Percentiles rank a stretch among this genome's conserved stretches.
Conservation (phyloP, 2,888 invertebrate species). For the Cheilosia variabilis region DNA sequence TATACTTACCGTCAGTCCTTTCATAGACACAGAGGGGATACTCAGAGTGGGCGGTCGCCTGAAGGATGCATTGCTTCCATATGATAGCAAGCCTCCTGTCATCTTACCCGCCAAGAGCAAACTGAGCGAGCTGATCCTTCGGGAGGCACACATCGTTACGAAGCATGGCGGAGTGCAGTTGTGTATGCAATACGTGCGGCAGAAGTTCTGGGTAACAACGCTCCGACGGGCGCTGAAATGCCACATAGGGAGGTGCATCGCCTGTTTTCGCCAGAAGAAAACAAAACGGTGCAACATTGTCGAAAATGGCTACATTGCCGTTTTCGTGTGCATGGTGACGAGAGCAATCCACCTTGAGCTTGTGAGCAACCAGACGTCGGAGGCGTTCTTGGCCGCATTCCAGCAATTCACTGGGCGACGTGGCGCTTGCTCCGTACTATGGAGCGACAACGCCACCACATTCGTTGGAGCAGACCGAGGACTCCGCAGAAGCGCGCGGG, state of each 20-base stretch:
- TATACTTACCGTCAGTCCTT: constrained; percentile 8
- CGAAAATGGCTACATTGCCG: constrained; percentile 27
- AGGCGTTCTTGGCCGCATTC: not conserved
- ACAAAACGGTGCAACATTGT: not conserved
- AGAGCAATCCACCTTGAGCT: not conserved
- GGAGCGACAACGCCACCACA: too few relatives aligned
- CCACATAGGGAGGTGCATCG: constrained; percentile 1
- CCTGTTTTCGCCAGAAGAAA: constrained; percentile 4
- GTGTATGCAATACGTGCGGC: not conserved
- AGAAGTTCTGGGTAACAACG: not conserved
- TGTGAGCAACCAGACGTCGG: not conserved
- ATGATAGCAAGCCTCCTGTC: constrained; percentile 15
- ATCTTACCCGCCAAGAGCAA: not conserved
- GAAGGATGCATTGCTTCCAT: constrained; percentile 11
- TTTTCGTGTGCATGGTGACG: constrained; percentile 25
- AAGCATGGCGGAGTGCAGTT: constrained; percentile 5
- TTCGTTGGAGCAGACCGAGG: too few relatives aligned
- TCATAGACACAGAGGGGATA: constrained; percentile 7
- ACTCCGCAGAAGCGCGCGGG: too few relatives aligned
- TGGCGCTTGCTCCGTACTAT: too few relatives aligned
- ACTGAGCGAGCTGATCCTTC: not conserved
- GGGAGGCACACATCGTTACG: not conserved
- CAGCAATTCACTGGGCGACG: not conserved
- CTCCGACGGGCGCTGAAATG: constrained; percentile 7
- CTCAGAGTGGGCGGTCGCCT: constrained; percentile 25